phyloP scores from a whole-genome alignment of 2,113 vertebrate genomes.

The Caretta caretta region DNA sequence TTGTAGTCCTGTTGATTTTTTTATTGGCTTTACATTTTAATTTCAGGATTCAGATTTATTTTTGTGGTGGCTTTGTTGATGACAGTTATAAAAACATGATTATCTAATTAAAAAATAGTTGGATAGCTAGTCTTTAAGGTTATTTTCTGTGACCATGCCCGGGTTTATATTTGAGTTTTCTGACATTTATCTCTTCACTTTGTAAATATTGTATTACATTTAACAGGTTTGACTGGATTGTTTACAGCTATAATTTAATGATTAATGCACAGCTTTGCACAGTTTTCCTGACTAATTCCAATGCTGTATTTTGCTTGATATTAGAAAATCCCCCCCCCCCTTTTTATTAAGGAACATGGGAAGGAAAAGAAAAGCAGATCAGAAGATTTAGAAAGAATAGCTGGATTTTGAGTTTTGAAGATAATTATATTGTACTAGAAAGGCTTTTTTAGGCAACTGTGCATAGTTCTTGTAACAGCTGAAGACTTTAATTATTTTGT shows the following conservation, averaged over 20 bases:
- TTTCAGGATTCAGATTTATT: not conserved
- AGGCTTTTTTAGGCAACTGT: not conserved
- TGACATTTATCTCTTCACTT: not conserved
- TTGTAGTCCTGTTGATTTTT: not conserved
- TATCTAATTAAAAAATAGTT: not conserved
- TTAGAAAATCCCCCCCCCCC: not conserved
- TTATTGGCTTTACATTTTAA: not conserved
- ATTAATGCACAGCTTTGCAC: not conserved
- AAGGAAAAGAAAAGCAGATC: not conserved
- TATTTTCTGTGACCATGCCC: not conserved
- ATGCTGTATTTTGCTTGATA: not conserved
- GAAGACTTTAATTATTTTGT: not conserved
- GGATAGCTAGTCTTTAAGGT: not conserved
- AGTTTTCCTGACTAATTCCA: not conserved
- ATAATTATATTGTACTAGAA: not conserved
- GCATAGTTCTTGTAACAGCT: not conserved
- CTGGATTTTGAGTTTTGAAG: not conserved
- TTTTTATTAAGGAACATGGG: not conserved
- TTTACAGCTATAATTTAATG: not conserved
- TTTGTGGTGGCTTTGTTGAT: not conserved
- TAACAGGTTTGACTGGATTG: accelerated
- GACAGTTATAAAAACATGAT: too few relatives aligned
- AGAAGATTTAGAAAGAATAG: not conserved
- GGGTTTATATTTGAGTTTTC: not conserved
- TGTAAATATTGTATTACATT: not conserved